Base-by-base conservation (phyloP, 2,888 invertebrate species). In the Drepanosiphum platanoidis region DNA sequence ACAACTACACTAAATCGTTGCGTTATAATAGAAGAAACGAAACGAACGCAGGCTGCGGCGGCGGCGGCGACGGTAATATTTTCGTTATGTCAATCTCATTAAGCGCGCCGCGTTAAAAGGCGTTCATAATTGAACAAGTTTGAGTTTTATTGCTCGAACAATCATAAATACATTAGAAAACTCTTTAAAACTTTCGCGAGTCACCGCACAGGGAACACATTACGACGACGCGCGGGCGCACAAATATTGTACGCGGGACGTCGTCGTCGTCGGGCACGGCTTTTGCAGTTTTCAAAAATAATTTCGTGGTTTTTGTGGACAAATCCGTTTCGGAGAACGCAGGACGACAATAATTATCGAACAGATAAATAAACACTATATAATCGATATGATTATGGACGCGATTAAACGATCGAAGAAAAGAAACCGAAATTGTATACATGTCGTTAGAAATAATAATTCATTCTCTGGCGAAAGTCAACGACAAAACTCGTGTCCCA, bases 1-100 rank as follows among this genome's bases (percentile, higher is more conserved):
- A 58, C 52, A 58, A 58, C 52, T 2, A 58, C 22, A 9, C n/a
- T n/a, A n/a, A n/a, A n/a, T n/a, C n/a, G n/a, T n/a, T n/a, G n/a
- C n/a, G n/a, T n/a, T n/a, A n/a, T n/a, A n/a, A n/a, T n/a, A n/a
- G n/a, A n/a, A n/a, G n/a, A n/a, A n/a, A n/a, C 22, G 52, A 22
- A 58, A 58, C 52, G 22, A 8, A 42, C 42, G 13, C 13, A 5
- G 1, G 1, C 42, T 42, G 42, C 22, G 5, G 22, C 52, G 7
- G 52, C 22, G 22, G 1, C 22, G 7, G 52, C 3, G 7, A 22
- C 52, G 22, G 22, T 58, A 58, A 75, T 58, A 75, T 58, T 75
- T 75, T n/a, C 75, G 27, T 36, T 75, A 75, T 34, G 58, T 36
- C n/a, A 36, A 32, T 75, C 15, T 34, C 34, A 58, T 75, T 36